Conservation (phyloP, 2,797 vertebrate genomes). For the Geotria australis region DNA sequence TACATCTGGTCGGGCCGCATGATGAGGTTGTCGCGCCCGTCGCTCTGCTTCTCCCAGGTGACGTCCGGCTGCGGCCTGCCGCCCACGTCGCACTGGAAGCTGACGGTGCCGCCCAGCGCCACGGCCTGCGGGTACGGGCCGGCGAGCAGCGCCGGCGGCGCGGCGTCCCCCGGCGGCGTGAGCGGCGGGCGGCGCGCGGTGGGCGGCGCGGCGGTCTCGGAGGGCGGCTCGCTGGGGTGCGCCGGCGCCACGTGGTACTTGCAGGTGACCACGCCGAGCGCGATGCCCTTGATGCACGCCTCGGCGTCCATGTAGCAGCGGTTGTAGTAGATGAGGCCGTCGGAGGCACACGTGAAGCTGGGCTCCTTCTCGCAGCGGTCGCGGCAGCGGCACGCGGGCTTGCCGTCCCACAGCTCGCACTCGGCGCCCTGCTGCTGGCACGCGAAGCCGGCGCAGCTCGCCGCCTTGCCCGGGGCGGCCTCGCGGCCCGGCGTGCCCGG, state of each 20-base stretch:
- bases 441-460: conserved; percentile 72
- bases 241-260: conserved; percentile 71
- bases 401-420: conserved; percentile 91
- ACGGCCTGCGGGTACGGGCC: conserved; percentile 56
- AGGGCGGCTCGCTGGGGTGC: not conserved
- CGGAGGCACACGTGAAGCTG: conserved; percentile 86
- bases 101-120: conserved; percentile 45
- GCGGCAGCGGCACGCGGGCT: conserved; percentile 80
- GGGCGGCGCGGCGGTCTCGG: not conserved
- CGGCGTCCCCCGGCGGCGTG: conserved; percentile 14
- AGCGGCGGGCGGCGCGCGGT: not conserved
- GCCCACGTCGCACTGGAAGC: conserved; percentile 56
- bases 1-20: conserved; percentile 95
- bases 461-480: conserved; percentile 8
- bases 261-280: conserved; percentile 33
- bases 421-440: conserved; percentile 83
- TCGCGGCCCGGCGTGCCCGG: conserved; percentile 60
- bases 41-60: conserved; percentile 80
- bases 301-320: conserved; percentile 98
- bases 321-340: conserved; percentile 94
- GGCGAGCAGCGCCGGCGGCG: conserved; percentile 40
- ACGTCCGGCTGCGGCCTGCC: conserved; percentile 49
- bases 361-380: conserved; percentile 90
- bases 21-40: conserved; percentile 31
- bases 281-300: conserved; percentile 68